Evolutionary conservation across 2,888 invertebrate species (phyloP).

Genomic region (Heliconius erato): DNA sequence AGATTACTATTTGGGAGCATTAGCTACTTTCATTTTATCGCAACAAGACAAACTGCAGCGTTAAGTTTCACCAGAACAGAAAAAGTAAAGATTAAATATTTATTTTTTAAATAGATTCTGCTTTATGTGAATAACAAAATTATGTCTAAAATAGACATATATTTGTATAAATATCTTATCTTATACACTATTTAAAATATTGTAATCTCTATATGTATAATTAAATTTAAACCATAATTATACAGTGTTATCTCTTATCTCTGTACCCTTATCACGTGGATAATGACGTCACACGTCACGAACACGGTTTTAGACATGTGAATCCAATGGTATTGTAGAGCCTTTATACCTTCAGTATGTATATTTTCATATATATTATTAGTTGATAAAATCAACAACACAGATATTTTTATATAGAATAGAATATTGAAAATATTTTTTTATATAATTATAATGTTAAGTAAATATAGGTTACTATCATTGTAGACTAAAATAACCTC

Average conservation of each 20-base stretch:
- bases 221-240: conserved; percentile 27
- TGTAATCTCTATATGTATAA: background rate
- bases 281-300: conserved; percentile 48
- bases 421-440: background rate
- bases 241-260: conserved; percentile 39
- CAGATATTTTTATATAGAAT: background rate
- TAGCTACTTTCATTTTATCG: too few relatives aligned
- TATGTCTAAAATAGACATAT: background rate
- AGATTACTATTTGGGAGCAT: too few relatives aligned
- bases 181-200: background rate
- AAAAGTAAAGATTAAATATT: too few relatives aligned
- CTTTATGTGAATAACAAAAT: too few relatives aligned
- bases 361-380: background rate
- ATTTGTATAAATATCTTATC: background rate
- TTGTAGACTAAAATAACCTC: background rate
- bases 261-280: conserved; percentile 45
- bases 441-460: background rate
- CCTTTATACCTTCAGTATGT: background rate
- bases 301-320: conserved; percentile 32
- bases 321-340: conserved; percentile 6
- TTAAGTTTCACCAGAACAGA: too few relatives aligned
- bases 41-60: too few relatives aligned
- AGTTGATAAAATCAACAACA: background rate
- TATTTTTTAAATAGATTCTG: too few relatives aligned
- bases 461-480: background rate